A percentile compares a stretch with the other conserved stretches of the same genome.
Conservation (phyloP, 1,140 invertebrate genomes). For the Drosophila hydei region DNA sequence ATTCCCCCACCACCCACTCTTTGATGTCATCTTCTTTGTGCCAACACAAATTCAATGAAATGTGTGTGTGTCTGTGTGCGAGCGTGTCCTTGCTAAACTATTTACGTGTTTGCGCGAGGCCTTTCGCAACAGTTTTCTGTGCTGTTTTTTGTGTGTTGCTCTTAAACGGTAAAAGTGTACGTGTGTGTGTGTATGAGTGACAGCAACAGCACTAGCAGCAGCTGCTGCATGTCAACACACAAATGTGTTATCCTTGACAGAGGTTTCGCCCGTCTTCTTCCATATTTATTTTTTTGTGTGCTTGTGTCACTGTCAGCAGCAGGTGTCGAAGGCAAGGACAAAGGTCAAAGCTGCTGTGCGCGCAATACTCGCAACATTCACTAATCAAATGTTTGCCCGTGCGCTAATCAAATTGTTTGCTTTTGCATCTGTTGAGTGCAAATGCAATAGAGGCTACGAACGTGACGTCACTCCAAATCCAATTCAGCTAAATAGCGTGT, state of each 20-base stretch:
- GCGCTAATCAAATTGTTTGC: constrained; percentile 42
- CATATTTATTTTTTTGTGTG: background rate
- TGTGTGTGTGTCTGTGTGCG: constrained; percentile 12
- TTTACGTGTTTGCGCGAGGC: constrained; percentile 53
- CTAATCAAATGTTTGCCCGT: constrained; percentile 41
- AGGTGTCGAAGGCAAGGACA: constrained; percentile 52
- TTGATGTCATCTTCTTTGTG: constrained; percentile 38
- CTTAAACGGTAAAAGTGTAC: constrained; percentile 73
- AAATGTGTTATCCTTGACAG: constrained; percentile 11
- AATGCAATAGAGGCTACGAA: background rate
- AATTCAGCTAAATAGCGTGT: constrained; percentile 1
- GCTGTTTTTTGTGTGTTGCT: constrained; percentile 28
- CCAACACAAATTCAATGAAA: constrained; percentile 73
- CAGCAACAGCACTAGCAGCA: constrained; percentile 51
- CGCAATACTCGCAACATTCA: constrained; percentile 45
- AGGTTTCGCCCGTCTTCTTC: background rate
- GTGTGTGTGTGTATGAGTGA: constrained; percentile 53
- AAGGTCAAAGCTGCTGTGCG: constrained; percentile 36
- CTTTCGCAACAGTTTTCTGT: constrained; percentile 58
- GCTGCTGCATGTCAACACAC: constrained; percentile 9
- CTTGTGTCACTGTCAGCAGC: constrained; percentile 32
- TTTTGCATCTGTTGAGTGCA: constrained; percentile 7
- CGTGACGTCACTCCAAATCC: constrained; percentile 15
- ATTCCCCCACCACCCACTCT: background rate
- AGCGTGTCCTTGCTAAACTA: constrained; percentile 66